phyloP scores from a whole-genome alignment of 2,888 invertebrate species.

The Melanotus villosus region DNA sequence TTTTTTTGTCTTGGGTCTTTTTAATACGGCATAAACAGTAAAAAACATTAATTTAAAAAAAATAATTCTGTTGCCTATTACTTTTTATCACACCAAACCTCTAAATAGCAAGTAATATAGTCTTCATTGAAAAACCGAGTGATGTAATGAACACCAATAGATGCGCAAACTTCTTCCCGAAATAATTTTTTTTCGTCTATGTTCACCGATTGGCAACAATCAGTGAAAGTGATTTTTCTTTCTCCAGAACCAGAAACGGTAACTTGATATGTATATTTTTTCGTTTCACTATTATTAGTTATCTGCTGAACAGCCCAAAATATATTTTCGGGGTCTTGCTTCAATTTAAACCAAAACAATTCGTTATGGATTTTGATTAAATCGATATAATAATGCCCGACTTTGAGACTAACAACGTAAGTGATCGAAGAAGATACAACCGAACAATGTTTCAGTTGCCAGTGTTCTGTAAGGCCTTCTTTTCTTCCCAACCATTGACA shows the following conservation, averaged over 20 bases:
- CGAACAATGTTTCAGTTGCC: slow-evolving; percentile 54
- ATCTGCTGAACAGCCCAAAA: slow-evolving; percentile 55
- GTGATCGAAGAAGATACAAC: no score
- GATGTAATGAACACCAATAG: slow-evolving; percentile 44
- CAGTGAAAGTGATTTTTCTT: slow-evolving; percentile 50
- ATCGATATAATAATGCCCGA: slow-evolving; percentile 53
- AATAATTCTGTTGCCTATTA: no score
- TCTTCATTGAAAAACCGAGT: slow-evolving; percentile 50
- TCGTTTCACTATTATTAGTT: slow-evolving; percentile 48
- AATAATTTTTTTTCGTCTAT: slow-evolving; percentile 49
- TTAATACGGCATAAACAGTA: no score
- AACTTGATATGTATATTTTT: slow-evolving; percentile 53
- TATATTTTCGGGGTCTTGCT: slow-evolving; percentile 48
- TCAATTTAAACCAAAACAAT: slow-evolving; percentile 57
- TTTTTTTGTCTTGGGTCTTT: no score
- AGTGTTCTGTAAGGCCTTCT: slow-evolving; percentile 51
- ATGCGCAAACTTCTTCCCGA: slow-evolving; percentile 48
- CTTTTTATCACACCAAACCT: no score
- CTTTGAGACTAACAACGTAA: no score
- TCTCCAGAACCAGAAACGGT: slow-evolving; percentile 50
- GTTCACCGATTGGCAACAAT: slow-evolving; percentile 54
- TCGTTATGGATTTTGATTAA: slow-evolving; percentile 52
- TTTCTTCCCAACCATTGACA: slow-evolving; percentile 52
- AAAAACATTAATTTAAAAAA: no score
- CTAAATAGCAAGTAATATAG: slow-evolving; percentile 52